These are phyloP conservation scores for Podarcis siculus DNA, from an alignment of 2,797 vertebrate species.

Conservation along the genomic window DNA sequence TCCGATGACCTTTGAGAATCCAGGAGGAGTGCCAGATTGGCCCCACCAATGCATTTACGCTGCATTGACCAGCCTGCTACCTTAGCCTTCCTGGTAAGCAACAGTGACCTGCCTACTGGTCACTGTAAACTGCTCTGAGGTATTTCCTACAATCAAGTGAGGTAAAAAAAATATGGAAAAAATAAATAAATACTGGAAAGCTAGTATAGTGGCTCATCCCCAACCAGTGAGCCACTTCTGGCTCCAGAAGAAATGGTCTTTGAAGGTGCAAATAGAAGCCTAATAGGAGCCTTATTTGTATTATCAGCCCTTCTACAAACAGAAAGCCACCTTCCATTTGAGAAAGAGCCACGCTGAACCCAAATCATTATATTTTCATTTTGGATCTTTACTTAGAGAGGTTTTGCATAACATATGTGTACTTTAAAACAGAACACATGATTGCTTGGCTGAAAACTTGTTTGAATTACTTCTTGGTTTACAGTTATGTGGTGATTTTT, in stretches of 20 bases:
- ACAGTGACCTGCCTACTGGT: no score
- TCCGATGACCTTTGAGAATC: not conserved
- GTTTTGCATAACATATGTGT: not conserved
- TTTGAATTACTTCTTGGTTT: not conserved
- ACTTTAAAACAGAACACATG: not conserved
- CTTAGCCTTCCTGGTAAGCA: no score
- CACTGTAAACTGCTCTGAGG: no score
- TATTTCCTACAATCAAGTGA: no score
- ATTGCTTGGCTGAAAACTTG: not conserved
- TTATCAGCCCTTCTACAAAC: not conserved
- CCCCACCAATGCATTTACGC: no score
- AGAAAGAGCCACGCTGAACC: not conserved
- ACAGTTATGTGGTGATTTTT: not conserved
- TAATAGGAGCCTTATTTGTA: not conserved
- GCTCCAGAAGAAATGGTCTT: not conserved
- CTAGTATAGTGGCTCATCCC: no score
- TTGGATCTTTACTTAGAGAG: not conserved
- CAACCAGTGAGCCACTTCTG: not conserved
- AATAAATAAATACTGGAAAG: no score
- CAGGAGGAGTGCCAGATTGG: no score
- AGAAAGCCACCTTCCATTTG: not conserved
- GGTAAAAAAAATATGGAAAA: no score
- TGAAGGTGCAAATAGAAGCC: not conserved
- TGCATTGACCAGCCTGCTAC: no score
- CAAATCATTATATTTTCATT: not conserved